Conservation (phyloP, 2,113 vertebrate species). For the Craseonycteris thonglongyai region DNA sequence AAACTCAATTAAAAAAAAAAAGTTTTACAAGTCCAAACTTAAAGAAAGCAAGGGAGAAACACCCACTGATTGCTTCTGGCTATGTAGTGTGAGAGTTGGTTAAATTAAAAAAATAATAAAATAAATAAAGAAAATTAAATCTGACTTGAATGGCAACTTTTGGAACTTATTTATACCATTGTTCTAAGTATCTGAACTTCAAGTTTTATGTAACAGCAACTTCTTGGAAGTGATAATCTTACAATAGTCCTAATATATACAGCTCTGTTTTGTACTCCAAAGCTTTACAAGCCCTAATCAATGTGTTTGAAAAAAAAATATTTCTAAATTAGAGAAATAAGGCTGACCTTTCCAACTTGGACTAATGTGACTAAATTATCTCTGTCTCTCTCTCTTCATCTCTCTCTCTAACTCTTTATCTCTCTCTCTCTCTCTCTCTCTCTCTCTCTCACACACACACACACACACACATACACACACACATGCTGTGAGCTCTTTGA, state of each 20-base stretch:
- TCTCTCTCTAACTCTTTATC: neutral
- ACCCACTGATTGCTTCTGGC: neutral
- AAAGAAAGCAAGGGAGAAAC: neutral
- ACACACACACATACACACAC: neutral
- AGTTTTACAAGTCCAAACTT: neutral
- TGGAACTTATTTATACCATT: neutral
- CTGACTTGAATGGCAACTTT: neutral
- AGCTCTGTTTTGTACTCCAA: neutral
- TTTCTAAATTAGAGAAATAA: neutral
- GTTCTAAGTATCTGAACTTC: neutral
- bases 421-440: no score
- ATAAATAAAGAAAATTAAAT: neutral
- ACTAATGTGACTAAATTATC: neutral
- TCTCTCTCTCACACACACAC: neutral
- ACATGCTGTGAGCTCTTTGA: neutral
- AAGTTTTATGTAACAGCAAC: neutral
- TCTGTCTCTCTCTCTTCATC: neutral
- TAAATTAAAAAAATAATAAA: neutral
- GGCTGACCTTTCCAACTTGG: neutral
- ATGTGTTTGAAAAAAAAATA: neutral
- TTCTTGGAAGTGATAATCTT: neutral
- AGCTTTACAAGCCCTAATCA: neutral
- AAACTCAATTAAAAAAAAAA: no score
- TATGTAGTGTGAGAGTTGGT: neutral
- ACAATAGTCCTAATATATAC: neutral